Evolutionary conservation across 2,797 vertebrate genomes (phyloP).

Genomic region (Acanthopagrus latus): DNA sequence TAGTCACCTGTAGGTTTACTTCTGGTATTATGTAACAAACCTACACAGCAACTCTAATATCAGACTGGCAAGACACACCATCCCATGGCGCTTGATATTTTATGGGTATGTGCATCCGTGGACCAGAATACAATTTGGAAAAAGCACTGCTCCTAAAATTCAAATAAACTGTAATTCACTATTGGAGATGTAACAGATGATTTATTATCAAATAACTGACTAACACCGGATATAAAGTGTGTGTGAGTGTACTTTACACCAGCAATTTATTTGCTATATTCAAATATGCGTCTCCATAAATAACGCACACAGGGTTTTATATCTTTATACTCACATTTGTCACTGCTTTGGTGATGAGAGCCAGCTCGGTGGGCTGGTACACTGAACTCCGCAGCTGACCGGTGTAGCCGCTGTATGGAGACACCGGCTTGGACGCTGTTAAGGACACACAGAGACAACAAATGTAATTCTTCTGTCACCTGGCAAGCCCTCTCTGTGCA

Average conservation of each 20-base stretch:
- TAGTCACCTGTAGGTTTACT: too few species aligned
- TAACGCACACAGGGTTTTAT: background rate
- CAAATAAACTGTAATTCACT: background rate
- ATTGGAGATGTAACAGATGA: background rate
- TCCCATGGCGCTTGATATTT: too few species aligned
- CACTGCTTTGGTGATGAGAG: slow-evolving; percentile 91
- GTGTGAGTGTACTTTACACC: background rate
- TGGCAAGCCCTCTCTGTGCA: background rate
- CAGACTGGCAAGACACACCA: too few species aligned
- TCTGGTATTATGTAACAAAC: too few species aligned
- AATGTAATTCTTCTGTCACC: background rate
- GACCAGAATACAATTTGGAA: too few species aligned
- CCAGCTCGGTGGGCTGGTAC: slow-evolving; percentile 97
- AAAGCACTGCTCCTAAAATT: too few species aligned
- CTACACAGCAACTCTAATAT: too few species aligned
- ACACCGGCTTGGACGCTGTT: slow-evolving; percentile 90
- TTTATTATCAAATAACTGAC: background rate
- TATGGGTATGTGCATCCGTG: too few species aligned
- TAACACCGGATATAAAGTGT: too few species aligned
- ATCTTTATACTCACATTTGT: slow-evolving; percentile 75
- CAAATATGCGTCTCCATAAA: slow-evolving; percentile 5
- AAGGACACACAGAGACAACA: slow-evolving; percentile 17
- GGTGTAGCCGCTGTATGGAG: slow-evolving; percentile 94
- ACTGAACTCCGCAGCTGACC: slow-evolving; percentile 92
- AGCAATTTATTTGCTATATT: background rate